These are phyloP conservation scores for Matsumyia berberina DNA, from an alignment of 2,888 invertebrate species.

Conservation along the genomic window DNA sequence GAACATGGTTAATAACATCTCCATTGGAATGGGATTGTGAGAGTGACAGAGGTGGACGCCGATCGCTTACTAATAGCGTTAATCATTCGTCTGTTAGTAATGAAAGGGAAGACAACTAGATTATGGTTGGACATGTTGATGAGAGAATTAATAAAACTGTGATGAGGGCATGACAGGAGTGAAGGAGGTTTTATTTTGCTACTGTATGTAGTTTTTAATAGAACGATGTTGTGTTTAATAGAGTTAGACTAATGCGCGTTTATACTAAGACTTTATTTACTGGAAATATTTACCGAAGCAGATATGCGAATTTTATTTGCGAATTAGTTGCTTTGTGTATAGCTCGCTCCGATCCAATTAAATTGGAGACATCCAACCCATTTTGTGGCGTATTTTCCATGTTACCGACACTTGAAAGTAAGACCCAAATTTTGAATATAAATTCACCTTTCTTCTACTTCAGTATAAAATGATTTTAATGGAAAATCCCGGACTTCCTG, in stretches of 20 bases:
- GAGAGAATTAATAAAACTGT: background rate
- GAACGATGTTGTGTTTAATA: background rate
- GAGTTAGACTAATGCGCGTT: too few species aligned
- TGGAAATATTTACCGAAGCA: background rate
- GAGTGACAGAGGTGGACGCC: conserved; percentile 22
- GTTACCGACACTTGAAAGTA: too few species aligned
- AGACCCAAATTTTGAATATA: too few species aligned
- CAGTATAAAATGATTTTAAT: too few species aligned
- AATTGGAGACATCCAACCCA: too few species aligned
- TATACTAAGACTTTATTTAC: background rate
- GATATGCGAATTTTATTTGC: too few species aligned
- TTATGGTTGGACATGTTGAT: conserved; percentile 24
- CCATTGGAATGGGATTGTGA: conserved; percentile 14
- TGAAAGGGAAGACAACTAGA: conserved; percentile 33
- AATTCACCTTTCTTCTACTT: too few species aligned
- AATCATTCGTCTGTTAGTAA: conserved; percentile 38
- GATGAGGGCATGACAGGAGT: background rate
- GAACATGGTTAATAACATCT: conserved; percentile 60
- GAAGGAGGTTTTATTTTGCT: background rate
- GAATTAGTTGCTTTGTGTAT: too few species aligned
- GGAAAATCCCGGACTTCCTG: too few species aligned
- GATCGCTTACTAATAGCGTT: conserved; percentile 57
- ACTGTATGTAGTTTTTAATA: background rate
- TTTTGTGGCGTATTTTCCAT: too few species aligned
- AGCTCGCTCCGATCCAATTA: too few species aligned